Conservation (phyloP, 1,140 invertebrate genomes). For the Drosophila sechellia region DNA sequence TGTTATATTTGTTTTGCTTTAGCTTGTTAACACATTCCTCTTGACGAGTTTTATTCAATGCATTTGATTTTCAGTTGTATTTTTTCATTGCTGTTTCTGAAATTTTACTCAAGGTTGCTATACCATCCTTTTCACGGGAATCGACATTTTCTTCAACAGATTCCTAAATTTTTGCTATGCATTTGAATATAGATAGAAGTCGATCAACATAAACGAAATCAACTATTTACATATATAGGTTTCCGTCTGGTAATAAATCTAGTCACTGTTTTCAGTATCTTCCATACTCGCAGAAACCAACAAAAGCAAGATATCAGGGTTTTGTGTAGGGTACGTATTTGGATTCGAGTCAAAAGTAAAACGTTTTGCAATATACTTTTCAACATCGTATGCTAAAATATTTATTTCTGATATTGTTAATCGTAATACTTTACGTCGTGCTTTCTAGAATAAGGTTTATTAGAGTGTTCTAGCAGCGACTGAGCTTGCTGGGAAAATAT, state of each 20-base stretch:
- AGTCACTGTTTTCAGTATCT: slow-evolving; percentile 7
- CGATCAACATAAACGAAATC: slow-evolving; percentile 59
- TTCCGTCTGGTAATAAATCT: slow-evolving; percentile 24
- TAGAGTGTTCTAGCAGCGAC: slow-evolving; percentile 40
- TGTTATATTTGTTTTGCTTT: slow-evolving; percentile 57
- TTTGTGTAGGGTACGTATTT: slow-evolving; percentile 18
- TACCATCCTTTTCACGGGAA: slow-evolving; percentile 35
- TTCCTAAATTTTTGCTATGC: slow-evolving; percentile 38
- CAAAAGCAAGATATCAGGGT: slow-evolving; percentile 23
- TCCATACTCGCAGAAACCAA: slow-evolving; percentile 17
- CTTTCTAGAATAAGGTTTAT: slow-evolving; percentile 51
- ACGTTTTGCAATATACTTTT: slow-evolving; percentile 33
- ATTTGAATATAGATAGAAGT: slow-evolving; percentile 57
- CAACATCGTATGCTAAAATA: slow-evolving; percentile 60
- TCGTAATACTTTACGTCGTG: slow-evolving; percentile 50
- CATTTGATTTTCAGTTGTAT: slow-evolving; percentile 58
- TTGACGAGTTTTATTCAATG: slow-evolving; percentile 80
- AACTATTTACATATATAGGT: slow-evolving; percentile 64
- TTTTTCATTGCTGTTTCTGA: slow-evolving; percentile 23
- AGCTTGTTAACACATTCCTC: slow-evolving; percentile 81
- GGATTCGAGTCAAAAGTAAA: slow-evolving; percentile 45
- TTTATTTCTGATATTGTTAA: slow-evolving; percentile 56
- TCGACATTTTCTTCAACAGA: slow-evolving; percentile 49
- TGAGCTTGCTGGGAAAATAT: slow-evolving; percentile 47
- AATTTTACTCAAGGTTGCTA: slow-evolving; percentile 35